phyloP scores from a whole-genome alignment of 2,113 vertebrate species.

The Raja brachyura region DNA sequence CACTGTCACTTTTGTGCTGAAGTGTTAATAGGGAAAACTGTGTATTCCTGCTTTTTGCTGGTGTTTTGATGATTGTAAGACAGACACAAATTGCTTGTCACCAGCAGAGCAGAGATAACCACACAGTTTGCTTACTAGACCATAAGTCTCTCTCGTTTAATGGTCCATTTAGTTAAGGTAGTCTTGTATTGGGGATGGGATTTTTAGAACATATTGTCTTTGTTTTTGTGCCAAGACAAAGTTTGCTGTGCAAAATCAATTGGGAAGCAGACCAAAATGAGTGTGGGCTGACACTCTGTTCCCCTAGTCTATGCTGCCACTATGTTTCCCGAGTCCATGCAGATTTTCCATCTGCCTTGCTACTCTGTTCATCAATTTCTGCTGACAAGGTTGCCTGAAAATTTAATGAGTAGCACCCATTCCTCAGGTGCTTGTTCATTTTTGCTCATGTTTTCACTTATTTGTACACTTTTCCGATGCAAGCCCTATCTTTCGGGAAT shows the following conservation, averaged over 20 bases:
- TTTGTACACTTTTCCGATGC: no score
- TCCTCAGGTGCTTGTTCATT: no score
- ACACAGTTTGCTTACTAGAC: not conserved
- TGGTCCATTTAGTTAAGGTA: slow-evolving; percentile 8
- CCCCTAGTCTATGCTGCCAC: not conserved
- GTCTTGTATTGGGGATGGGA: no score
- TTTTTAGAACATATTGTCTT: not conserved
- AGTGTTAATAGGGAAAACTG: slow-evolving; percentile 26
- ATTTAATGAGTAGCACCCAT: no score
- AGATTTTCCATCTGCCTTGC: no score
- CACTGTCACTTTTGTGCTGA: not conserved
- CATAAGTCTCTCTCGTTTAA: not conserved
- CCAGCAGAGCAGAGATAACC: slow-evolving; percentile 21
- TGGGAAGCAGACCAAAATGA: not conserved
- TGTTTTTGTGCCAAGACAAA: not conserved
- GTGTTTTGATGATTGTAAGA: slow-evolving; percentile 11
- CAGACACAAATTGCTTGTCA: slow-evolving; percentile 9
- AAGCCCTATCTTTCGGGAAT: no score
- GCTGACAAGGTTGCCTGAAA: no score
- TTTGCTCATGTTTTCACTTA: no score
- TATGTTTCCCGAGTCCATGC: no score
- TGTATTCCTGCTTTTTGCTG: slow-evolving; percentile 18
- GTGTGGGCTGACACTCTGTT: no score
- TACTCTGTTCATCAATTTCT: not conserved
- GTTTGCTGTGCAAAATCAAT: not conserved